Percentiles rank a stretch among this genome's conserved stretches.
These are phyloP conservation scores for Metacarcinus magister DNA, from an alignment of 2,888 invertebrate genomes.

Conservation along the genomic window DNA sequence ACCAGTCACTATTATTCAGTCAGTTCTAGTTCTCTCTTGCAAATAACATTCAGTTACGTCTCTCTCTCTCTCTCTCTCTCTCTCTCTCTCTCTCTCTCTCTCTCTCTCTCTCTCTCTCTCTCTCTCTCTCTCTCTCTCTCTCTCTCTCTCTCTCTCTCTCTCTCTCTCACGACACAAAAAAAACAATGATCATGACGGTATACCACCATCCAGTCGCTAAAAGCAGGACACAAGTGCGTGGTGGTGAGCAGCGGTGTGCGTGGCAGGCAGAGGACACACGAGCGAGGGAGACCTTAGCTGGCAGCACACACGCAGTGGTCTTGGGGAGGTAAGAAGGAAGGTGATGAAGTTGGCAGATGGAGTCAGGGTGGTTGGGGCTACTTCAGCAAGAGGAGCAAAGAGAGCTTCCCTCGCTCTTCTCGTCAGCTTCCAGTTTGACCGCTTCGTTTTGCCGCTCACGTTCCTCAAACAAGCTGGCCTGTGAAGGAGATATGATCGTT, in stretches of 20 bases:
- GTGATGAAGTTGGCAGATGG: neutral
- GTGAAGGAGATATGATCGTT: neutral
- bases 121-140: too few relatives aligned
- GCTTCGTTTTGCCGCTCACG: constrained; percentile 74
- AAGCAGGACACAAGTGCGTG: constrained; percentile 12
- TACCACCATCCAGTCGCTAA: neutral
- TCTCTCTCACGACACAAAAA: neutral
- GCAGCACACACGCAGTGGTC: neutral
- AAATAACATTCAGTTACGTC: neutral
- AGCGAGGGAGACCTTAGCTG: neutral
- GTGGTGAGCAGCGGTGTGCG: neutral
- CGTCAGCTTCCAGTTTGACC: constrained; percentile 71
- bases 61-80: constrained; percentile 32
- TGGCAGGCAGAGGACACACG: constrained; percentile 14
- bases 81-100: constrained; percentile 39
- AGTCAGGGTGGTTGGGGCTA: neutral
- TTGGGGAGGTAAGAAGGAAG: neutral
- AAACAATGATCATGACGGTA: neutral
- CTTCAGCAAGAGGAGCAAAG: constrained; percentile 72
- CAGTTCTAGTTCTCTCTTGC: neutral
- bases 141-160: constrained; percentile 20
- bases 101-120: constrained; percentile 32
- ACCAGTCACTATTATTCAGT: neutral
- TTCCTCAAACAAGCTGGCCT: constrained; percentile 79
- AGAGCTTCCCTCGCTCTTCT: constrained; percentile 60